A percentile compares a stretch with the other conserved stretches of the same genome.
These are phyloP conservation scores for Pterocles burchelli DNA, from an alignment of 2,113 vertebrate genomes.

Conservation along the genomic window DNA sequence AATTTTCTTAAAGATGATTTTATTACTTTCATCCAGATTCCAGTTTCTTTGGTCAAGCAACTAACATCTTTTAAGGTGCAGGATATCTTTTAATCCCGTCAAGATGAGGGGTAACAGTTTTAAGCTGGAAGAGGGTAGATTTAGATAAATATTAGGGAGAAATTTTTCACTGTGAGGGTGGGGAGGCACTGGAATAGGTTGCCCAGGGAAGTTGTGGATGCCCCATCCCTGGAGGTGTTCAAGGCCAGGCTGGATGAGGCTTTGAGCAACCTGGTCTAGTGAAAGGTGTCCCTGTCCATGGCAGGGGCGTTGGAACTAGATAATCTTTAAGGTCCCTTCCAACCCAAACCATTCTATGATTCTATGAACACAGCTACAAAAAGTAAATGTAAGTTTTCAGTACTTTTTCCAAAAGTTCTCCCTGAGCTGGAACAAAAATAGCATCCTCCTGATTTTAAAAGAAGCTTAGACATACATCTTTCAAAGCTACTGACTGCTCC, in stretches of 20 bases:
- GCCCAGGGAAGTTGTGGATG: no score
- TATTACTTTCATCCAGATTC: not conserved
- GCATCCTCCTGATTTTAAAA: not conserved
- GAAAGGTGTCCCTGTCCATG: no score
- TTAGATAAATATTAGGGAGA: no score
- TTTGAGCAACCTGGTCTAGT: no score
- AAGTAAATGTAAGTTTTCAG: not conserved
- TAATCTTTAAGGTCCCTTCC: no score
- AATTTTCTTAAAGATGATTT: not conserved
- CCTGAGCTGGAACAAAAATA: not conserved
- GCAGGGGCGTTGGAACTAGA: no score
- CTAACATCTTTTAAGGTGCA: not conserved
- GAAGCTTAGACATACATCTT: not conserved
- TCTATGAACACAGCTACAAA: not conserved
- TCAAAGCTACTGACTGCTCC: not conserved
- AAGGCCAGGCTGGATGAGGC: no score
- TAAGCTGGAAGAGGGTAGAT: no score
- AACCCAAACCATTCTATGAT: no score
- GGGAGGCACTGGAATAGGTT: no score
- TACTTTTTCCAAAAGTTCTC: not conserved
- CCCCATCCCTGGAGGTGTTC: no score
- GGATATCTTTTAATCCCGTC: not conserved
- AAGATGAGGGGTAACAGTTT: not conserved
- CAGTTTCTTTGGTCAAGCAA: not conserved
- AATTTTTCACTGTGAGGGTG: no score